Percentiles rank a stretch among this genome's conserved stretches.
Evolutionary conservation across 2,113 vertebrate species (phyloP).

Genomic region (Poeciliopsis turrubarensis): DNA sequence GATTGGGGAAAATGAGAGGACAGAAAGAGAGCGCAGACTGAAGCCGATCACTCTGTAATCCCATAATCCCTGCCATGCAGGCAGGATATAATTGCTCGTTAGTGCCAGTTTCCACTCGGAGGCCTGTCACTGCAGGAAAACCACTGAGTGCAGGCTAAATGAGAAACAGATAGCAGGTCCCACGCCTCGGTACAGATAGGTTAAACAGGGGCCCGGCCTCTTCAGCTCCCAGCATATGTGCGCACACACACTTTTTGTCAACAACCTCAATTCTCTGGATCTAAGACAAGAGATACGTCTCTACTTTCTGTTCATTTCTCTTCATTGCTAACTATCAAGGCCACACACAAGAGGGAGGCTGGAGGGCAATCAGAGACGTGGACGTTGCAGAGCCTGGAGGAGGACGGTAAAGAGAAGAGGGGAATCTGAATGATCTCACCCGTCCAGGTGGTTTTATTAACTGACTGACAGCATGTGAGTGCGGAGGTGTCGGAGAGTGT

Average conservation of each 20-base stretch:
- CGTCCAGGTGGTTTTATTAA: conserved; percentile 53
- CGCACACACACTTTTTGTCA: conserved; percentile 25
- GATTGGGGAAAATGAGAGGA: conserved; percentile 48
- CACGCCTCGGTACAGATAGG: conserved; percentile 60
- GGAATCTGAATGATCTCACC: conserved; percentile 49
- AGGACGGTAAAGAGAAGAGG: conserved; percentile 41
- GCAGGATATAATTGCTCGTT: conserved; percentile 80
- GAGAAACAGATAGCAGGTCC: conserved; percentile 78
- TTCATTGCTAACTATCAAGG: conserved; percentile 14
- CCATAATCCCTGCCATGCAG: conserved; percentile 80
- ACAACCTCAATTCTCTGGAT: conserved; percentile 2
- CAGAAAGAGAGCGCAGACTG: conserved; percentile 42
- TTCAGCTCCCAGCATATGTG: background rate
- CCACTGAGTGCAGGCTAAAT: conserved; percentile 67
- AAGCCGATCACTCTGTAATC: conserved; percentile 72
- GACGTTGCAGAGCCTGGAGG: conserved; percentile 51
- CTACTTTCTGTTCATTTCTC: conserved; percentile 15
- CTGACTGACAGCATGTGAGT: conserved; percentile 33
- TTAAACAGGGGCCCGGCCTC: conserved; percentile 1
- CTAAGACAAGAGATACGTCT: conserved; percentile 16
- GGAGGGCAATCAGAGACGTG: conserved; percentile 50
- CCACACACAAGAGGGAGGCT: conserved; percentile 5
- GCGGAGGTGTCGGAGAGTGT: conserved; percentile 29
- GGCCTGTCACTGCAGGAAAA: conserved; percentile 73
- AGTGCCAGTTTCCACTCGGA: conserved; percentile 77